Base-by-base conservation (phyloP, 2,888 invertebrate species). In the Corythucha ciliata region DNA sequence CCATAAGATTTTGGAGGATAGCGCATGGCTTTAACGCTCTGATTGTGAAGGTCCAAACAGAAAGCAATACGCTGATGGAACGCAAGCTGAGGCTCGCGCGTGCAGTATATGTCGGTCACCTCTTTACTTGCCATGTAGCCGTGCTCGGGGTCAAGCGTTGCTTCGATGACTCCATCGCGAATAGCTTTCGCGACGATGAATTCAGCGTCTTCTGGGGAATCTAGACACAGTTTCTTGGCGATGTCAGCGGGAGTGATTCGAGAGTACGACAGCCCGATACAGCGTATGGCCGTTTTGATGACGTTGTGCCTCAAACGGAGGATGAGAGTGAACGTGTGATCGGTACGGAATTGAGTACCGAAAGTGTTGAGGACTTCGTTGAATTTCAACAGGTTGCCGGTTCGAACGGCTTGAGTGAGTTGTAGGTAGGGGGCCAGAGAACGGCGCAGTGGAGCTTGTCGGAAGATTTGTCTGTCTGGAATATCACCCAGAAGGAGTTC, bases 1-100 rank as follows among this genome's bases (percentile, higher is more conserved):
- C 96, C 96, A 72, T 97, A 97, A 0, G 96, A 92, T 67, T 97
- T 97, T 1, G 96, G 96, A 18, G 98, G 98, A 72, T 96, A 98
- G 60, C 98, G 80, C 93, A 98, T 96, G 0, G 98, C 97, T 70
- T 94, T 98, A 55, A 98, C 96, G 70, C 96, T 96, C 70, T 96
- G 94, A 70, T 98, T 97, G 67, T 98, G 96, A 60, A 98, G 78
- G 69, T 97, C 93, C 59, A 99, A 74, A 65, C 98, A 98, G 69
- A 98, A 98, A 2, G 88, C 86, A 63, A 97, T 96, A 62, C 97
- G 80, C 68, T 96, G 89, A 72, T 96, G 93, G 72, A 96, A 96
- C 52, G 94, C 93, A 57, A 92, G 72, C 65, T 94, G 86, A 0
- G 97, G 97, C 67, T 97, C 96, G 58, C 90, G 78, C 1, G 97